phyloP scores from a whole-genome alignment of 2,797 vertebrate species.

The Sandelia bainsii region DNA sequence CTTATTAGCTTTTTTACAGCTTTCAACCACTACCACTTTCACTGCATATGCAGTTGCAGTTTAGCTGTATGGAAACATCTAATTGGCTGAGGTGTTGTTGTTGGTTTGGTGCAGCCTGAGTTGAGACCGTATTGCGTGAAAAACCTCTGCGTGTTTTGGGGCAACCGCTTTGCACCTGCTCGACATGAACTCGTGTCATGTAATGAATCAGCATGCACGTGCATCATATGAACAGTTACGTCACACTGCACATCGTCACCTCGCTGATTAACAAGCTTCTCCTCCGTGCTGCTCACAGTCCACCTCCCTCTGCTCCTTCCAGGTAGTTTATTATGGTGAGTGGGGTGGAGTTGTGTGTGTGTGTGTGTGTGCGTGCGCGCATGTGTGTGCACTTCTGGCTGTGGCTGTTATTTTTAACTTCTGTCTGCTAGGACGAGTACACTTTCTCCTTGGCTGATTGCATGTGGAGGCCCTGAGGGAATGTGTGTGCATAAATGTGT shows the following conservation, averaged over 20 bases:
- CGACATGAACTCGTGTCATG: not conserved
- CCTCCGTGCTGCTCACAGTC: constrained; percentile 16
- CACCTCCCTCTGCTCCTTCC: constrained; percentile 17
- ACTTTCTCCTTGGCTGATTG: constrained; percentile 52
- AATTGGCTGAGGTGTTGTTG: too few species aligned
- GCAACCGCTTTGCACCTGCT: not conserved
- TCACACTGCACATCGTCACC: constrained; percentile 36
- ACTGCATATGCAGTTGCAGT: too few species aligned
- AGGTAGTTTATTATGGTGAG: constrained; percentile 53
- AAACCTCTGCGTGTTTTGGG: not conserved
- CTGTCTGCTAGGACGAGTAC: constrained; percentile 45
- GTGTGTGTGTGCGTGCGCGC: constrained; percentile 7
- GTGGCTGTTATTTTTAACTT: constrained; percentile 73
- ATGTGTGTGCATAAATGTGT: constrained; percentile 8
- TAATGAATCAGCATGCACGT: not conserved
- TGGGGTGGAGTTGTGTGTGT: constrained; percentile 14
- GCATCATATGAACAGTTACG: not conserved
- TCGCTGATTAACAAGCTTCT: constrained; percentile 29
- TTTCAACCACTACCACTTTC: too few species aligned
- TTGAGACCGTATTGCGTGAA: not conserved
- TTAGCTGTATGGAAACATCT: too few species aligned
- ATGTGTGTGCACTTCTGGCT: constrained; percentile 19
- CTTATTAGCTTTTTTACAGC: too few species aligned
- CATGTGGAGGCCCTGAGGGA: constrained; percentile 35
- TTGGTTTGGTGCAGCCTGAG: not conserved